These are phyloP conservation scores for Baryphthengus martii DNA, from an alignment of 2,113 vertebrate species.

Conservation along the genomic window DNA sequence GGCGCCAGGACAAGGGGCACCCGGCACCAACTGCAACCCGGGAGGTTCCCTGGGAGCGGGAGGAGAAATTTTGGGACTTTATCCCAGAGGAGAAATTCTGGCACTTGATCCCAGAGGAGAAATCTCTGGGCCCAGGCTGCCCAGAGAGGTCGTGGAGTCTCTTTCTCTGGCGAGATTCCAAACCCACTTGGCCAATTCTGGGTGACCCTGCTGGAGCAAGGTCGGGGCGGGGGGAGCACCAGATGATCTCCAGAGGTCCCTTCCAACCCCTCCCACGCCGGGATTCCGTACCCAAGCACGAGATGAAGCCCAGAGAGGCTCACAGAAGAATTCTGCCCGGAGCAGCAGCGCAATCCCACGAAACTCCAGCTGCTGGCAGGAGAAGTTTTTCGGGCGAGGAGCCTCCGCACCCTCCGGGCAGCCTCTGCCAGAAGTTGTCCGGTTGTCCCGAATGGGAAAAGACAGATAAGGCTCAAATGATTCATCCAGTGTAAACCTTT, in stretches of 20 bases:
- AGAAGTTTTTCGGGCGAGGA: neutral
- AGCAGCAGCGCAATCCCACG: neutral
- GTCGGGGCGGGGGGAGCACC: no score
- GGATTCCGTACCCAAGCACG: fast-evolving
- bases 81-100: no score
- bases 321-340: fast-evolving
- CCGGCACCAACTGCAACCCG: neutral
- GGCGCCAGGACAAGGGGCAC: neutral
- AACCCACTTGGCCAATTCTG: neutral
- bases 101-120: no score
- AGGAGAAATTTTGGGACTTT: no score
- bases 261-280: neutral
- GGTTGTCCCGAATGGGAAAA: neutral
- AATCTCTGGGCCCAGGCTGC: no score
- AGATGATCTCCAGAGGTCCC: neutral
- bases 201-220: neutral
- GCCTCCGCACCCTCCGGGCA: neutral
- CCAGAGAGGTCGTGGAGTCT: neutral
- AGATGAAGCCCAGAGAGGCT: neutral
- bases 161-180: neutral
- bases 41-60: no score
- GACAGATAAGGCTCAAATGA: constrained; percentile 40
- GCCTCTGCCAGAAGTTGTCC: neutral
- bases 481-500: constrained; percentile 35
- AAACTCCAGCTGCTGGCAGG: neutral